Evolutionary conservation across 2,113 vertebrate genomes (phyloP).

Genomic region (Anoplopoma fimbria): DNA sequence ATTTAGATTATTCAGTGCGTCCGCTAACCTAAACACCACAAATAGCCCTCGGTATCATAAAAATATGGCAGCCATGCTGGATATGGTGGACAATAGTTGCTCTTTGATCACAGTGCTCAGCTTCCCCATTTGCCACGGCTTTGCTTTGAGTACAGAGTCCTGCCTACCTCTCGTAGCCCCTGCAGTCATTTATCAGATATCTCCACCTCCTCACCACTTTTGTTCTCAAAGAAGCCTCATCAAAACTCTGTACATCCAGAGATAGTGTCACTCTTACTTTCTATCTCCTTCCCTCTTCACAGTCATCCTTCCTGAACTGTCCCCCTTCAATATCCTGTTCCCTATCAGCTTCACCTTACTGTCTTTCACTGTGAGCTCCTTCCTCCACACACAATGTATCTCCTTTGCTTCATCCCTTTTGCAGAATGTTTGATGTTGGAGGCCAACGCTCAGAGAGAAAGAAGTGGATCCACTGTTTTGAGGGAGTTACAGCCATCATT

Average conservation of each 20-base stretch:
- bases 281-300: slow-evolving; percentile 4
- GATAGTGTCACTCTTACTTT: slow-evolving; percentile 47
- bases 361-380: slow-evolving; percentile 16
- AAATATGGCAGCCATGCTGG: neutral
- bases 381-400: slow-evolving; percentile 1
- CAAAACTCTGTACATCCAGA: slow-evolving; percentile 62
- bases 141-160: slow-evolving; percentile 9
- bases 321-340: neutral
- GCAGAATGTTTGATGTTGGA: slow-evolving; percentile 96
- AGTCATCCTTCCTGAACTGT: slow-evolving; percentile 16
- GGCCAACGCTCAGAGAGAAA: slow-evolving; percentile 94
- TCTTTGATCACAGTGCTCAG: slow-evolving; percentile 15
- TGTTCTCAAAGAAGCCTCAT: slow-evolving; percentile 50
- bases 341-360: slow-evolving; percentile 17
- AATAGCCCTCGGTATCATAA: neutral
- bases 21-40: neutral
- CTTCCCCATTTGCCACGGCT: slow-evolving; percentile 23
- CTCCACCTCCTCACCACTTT: slow-evolving; percentile 22
- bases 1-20: neutral
- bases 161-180: slow-evolving; percentile 6
- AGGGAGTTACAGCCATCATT: slow-evolving; percentile 98
- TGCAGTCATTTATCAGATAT: slow-evolving; percentile 28
- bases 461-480: slow-evolving; percentile 99
- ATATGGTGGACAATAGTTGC: neutral
- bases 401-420: slow-evolving; percentile 42